Conservation (phyloP, 2,113 vertebrate species). For the Meriones unguiculatus region DNA sequence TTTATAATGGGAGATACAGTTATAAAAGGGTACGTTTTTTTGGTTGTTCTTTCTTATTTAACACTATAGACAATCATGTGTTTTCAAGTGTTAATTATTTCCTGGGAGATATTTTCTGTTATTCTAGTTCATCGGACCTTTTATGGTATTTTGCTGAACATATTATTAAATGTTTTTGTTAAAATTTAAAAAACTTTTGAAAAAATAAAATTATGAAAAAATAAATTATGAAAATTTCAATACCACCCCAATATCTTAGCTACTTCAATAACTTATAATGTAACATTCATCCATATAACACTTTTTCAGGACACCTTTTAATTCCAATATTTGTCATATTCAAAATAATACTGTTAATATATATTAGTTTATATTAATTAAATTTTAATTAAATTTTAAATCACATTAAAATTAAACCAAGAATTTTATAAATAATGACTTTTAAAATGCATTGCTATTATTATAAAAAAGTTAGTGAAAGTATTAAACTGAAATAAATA, state of each 20-base stretch:
- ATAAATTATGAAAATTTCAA: not conserved
- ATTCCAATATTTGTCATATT: not conserved
- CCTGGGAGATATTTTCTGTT: too few relatives aligned
- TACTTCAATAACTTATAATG: not conserved
- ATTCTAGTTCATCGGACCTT: too few relatives aligned
- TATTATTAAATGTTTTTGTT: too few relatives aligned
- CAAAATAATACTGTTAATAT: not conserved
- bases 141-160: too few relatives aligned
- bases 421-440: not conserved
- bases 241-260: not conserved
- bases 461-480: conserved; percentile 17
- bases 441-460: not conserved
- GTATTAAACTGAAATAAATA: not conserved
- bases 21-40: too few relatives aligned
- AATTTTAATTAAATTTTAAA: not conserved
- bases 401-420: not conserved
- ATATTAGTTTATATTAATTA: not conserved
- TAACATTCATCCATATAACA: not conserved
- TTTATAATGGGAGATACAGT: too few relatives aligned
- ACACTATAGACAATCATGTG: too few relatives aligned
- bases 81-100: too few relatives aligned
- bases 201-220: too few relatives aligned
- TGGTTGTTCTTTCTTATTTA: too few relatives aligned
- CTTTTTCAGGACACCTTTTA: not conserved
- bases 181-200: too few relatives aligned